These are phyloP conservation scores for Cyclophora punctaria DNA, from an alignment of 2,888 invertebrate species.

Conservation along the genomic window DNA sequence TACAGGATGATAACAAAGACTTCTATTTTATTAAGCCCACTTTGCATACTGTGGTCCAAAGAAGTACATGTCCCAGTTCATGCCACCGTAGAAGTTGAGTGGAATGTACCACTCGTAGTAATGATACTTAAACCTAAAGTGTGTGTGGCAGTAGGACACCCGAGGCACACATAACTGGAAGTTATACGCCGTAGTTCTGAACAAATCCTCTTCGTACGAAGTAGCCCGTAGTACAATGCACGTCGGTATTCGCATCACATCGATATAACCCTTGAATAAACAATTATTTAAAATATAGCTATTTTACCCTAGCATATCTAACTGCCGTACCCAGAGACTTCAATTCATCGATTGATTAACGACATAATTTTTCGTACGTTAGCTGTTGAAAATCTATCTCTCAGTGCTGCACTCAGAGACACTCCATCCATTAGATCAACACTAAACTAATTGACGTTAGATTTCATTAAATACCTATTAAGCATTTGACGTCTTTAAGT, in stretches of 20 bases:
- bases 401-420: too few relatives aligned
- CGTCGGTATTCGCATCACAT: constrained; percentile 40
- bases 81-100: constrained; percentile 21
- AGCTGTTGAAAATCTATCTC: too few relatives aligned
- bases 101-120: constrained; percentile 51
- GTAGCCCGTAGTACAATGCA: constrained; percentile 39
- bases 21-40: constrained; percentile 14
- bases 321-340: too few relatives aligned
- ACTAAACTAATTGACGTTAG: too few relatives aligned
- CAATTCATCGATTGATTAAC: too few relatives aligned
- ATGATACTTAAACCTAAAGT: constrained; percentile 30
- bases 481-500: too few relatives aligned
- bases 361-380: too few relatives aligned
- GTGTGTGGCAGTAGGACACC: constrained; percentile 35
- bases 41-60: constrained; percentile 28
- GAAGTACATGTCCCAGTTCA: constrained; percentile 40
- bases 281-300: too few relatives aligned
- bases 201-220: constrained; percentile 27
- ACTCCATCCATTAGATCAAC: too few relatives aligned
- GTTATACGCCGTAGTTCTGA: constrained; percentile 35
- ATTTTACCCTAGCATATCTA: too few relatives aligned
- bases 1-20: constrained; percentile 15
- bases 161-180: constrained; percentile 52
- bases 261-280: constrained; percentile 43
- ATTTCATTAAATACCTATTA: too few relatives aligned